These are phyloP conservation scores for Apamea monoglypha DNA, from an alignment of 2,888 invertebrate genomes.

Conservation along the genomic window DNA sequence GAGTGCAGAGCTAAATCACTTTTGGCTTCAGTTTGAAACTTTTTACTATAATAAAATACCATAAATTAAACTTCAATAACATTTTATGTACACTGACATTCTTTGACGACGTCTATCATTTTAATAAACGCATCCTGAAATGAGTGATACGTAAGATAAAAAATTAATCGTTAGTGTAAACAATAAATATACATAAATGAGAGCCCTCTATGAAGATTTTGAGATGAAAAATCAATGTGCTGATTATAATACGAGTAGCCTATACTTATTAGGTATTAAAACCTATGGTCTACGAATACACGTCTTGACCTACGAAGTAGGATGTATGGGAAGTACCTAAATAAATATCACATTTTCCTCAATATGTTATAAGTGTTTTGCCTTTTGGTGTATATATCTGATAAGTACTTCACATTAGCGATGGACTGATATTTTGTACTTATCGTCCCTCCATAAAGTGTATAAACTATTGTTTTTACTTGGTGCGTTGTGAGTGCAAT, in stretches of 20 bases:
- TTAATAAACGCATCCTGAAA: neutral
- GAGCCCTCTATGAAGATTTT: neutral
- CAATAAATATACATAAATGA: neutral
- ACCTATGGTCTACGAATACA: neutral
- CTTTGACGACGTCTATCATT: conserved; percentile 22
- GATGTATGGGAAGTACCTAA: neutral
- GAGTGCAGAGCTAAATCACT: neutral
- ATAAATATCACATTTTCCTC: conserved; percentile 33
- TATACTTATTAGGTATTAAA: neutral
- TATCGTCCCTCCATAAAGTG: conserved; percentile 25
- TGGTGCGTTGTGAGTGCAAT: conserved; percentile 46
- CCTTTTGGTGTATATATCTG: neutral
- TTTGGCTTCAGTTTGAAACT: conserved; percentile 12
- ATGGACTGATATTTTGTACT: conserved; percentile 4
- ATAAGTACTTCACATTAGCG: conserved; percentile 8
- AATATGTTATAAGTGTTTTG: conserved; percentile 9
- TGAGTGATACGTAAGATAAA: neutral
- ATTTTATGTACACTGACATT: conserved; percentile 5
- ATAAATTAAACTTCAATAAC: neutral
- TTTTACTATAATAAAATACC: neutral
- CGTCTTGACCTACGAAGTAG: neutral
- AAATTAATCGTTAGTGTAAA: conserved; percentile 5
- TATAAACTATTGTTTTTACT: conserved; percentile 22
- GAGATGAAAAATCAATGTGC: neutral
- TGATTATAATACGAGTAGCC: neutral